Base-by-base conservation (phyloP, 2,888 invertebrate species). In the Leptinotarsa juncta region DNA sequence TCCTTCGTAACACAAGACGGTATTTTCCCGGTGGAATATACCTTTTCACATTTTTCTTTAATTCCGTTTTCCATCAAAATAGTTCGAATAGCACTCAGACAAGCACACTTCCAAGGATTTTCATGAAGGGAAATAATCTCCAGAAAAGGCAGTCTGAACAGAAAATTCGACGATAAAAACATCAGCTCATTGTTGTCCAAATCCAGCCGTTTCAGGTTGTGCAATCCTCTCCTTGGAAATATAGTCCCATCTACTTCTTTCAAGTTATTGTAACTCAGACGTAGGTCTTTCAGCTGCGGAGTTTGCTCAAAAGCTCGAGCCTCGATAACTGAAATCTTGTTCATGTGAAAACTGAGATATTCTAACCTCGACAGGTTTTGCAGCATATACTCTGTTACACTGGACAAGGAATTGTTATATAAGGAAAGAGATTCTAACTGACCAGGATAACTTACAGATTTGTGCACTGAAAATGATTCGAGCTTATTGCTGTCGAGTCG, bases 121-220 rank as follows among this genome's bases (percentile, higher is more conserved):
- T 78, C 80, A 62, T 79, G 74, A 3, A 81, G 55, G 3, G 81
- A 78, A 3, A 79, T 73, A 55, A 20, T 66, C 48, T 71, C 76
- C 70, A 81, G 73, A 15, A 49, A 49, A n/a, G 62, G 67, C 10
- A 78, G 51, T 65, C 78, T 70, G 23, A 79, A 65, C 3, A 81
- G 73, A 60, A 81, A 75, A 32, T 70, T 76, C 3, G 81, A 79
- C 12, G 74, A 70, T 49, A 80, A 53, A 60, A 70, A 81, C 79
- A 78, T 81, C 66, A 81, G 55, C 48, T 71, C 55, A 51, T 80
- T 81, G 62, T 79, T 70, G 49, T 79, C 80, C 51, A 81, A 50
- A 68, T 80, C 80, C 0, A 81, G 66, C 4, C 71, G 68, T 20
- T 71, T 42, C 49, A 81, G 60, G n/a, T 69, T 42, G 32, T 32